phyloP scores from a whole-genome alignment of 1,140 invertebrate genomes.

The Drosophila ambigua region DNA sequence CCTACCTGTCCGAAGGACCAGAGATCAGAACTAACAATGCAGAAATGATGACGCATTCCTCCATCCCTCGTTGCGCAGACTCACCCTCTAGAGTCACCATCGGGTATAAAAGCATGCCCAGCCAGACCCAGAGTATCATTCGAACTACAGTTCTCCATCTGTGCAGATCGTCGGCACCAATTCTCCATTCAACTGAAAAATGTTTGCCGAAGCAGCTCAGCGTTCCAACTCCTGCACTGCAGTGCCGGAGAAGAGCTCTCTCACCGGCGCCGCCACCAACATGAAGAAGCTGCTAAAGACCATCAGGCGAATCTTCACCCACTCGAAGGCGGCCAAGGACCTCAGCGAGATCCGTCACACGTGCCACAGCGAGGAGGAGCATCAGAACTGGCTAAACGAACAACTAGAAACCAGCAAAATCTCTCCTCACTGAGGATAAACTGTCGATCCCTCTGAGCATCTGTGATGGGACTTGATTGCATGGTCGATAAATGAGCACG shows the following conservation, averaged over 20 bases:
- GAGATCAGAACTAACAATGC: background rate
- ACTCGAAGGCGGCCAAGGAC: slow-evolving; percentile 27
- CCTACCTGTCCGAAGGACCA: slow-evolving; percentile 9
- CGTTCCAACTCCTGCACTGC: slow-evolving; percentile 12
- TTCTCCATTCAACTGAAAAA: slow-evolving; percentile 25
- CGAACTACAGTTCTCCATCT: slow-evolving; percentile 35
- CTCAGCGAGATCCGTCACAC: slow-evolving; percentile 11
- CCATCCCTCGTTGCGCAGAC: slow-evolving; percentile 13
- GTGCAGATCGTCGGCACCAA: slow-evolving; percentile 30
- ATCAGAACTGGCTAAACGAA: slow-evolving; percentile 74
- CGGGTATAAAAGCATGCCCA: slow-evolving; percentile 52
- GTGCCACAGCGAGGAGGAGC: slow-evolving; percentile 61
- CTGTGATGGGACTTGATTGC: slow-evolving; percentile 60
- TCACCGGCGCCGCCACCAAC: slow-evolving; percentile 56
- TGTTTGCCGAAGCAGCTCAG: slow-evolving; percentile 46
- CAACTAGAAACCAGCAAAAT: slow-evolving; percentile 50
- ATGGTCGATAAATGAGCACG: slow-evolving; percentile 42
- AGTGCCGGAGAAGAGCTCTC: slow-evolving; percentile 41
- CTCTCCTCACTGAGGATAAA: slow-evolving; percentile 8
- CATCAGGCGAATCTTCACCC: slow-evolving; percentile 54
- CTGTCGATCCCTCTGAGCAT: slow-evolving; percentile 13
- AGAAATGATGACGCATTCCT: slow-evolving; percentile 19
- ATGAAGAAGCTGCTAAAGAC: slow-evolving; percentile 63
- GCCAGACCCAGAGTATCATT: slow-evolving; percentile 48
- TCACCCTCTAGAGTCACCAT: too few relatives aligned